These are phyloP conservation scores for Hoplias malabaricus DNA, from an alignment of 2,113 vertebrate genomes.

Conservation along the genomic window DNA sequence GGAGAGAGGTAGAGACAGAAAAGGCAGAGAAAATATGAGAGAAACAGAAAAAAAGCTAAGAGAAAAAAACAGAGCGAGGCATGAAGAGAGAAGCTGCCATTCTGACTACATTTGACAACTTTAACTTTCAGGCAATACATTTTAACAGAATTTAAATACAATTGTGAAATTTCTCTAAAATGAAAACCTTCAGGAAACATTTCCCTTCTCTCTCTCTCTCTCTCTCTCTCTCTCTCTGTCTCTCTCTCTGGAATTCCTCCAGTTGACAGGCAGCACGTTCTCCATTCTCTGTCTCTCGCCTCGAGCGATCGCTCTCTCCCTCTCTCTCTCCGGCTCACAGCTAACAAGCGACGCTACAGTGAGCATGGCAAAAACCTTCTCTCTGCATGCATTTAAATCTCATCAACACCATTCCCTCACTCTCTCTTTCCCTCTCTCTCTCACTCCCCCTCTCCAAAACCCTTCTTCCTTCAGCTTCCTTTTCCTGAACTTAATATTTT, in stretches of 20 bases:
- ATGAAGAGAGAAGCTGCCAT: neutral
- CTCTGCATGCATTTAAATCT: conserved; percentile 50
- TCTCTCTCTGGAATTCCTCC: conserved; percentile 32
- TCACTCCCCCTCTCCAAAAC: neutral
- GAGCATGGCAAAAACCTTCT: conserved; percentile 38
- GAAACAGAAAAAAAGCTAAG: conserved; percentile 25
- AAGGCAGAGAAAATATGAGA: neutral
- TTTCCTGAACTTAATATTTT: neutral
- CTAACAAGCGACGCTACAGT: conserved; percentile 41
- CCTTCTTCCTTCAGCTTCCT: neutral
- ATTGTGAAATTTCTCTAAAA: conserved; percentile 25
- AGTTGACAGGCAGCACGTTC: conserved; percentile 41
- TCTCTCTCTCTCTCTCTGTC: neutral
- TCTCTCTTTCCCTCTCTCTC: neutral
- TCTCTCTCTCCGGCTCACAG: conserved; percentile 21
- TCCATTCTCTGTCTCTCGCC: conserved; percentile 34
- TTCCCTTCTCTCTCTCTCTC: neutral
- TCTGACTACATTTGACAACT: conserved; percentile 11
- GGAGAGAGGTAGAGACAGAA: conserved; percentile 34
- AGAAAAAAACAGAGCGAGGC: neutral
- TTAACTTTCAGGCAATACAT: conserved; percentile 10
- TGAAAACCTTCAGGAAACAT: conserved; percentile 9
- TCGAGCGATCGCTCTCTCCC: neutral
- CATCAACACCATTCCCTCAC: conserved; percentile 28
- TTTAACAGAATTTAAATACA: conserved; percentile 11